Conservation (phyloP, 2,888 invertebrate genomes). For the Crioceris asparagi region DNA sequence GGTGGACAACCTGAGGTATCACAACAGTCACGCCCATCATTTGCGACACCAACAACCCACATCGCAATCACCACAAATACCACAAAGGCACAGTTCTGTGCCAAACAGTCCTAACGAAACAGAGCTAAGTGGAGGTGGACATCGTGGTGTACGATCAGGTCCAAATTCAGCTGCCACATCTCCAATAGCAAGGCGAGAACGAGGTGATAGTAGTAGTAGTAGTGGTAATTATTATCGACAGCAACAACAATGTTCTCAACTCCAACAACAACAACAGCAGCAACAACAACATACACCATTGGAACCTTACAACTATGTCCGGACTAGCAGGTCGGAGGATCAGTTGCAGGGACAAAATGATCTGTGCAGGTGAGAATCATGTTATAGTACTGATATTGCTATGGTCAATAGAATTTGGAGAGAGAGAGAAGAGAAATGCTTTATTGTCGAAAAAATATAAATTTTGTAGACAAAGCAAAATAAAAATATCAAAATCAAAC, state of each 20-base stretch:
- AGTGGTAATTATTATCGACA: no score
- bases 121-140: conserved; percentile 51
- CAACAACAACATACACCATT: no score
- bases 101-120: conserved; percentile 59
- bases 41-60: conserved; percentile 28
- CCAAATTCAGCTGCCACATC: conserved; percentile 45
- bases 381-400: no score
- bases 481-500: no score
- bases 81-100: conserved; percentile 47
- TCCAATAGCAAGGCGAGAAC: conserved; percentile 44
- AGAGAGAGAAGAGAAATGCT: no score
- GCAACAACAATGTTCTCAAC: no score
- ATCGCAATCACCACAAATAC: conserved; percentile 5
- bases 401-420: no score
- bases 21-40: conserved; percentile 41
- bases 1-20: conserved; percentile 39
- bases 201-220: conserved; percentile 36
- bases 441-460: no score
- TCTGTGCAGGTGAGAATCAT: conserved; percentile 27
- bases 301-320: conserved; percentile 47
- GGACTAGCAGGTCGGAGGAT: conserved; percentile 79
- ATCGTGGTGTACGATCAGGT: no score
- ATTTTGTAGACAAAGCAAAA: no score
- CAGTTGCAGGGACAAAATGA: conserved; percentile 77
- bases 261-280: conserved; percentile 2